phyloP scores from a whole-genome alignment of 2,113 vertebrate species.

The Montifringilla adamsi region DNA sequence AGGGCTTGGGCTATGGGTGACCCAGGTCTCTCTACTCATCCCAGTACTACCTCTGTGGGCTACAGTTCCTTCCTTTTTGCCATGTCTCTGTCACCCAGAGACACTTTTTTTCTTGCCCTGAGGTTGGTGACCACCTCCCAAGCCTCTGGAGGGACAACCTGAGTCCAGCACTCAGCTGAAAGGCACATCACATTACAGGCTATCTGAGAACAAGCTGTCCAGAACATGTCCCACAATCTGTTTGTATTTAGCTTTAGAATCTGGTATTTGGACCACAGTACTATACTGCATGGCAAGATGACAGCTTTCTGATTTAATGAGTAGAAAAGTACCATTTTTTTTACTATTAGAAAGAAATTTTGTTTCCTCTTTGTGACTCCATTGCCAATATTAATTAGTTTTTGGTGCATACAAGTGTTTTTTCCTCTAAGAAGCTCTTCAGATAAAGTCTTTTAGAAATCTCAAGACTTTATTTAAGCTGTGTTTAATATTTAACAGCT shows the following conservation, averaged over 20 bases:
- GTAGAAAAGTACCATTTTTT: background rate
- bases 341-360: background rate
- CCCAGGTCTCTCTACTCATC: background rate
- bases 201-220: slow-evolving; percentile 15
- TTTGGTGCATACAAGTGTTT: background rate
- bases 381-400: slow-evolving; percentile 8
- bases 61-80: background rate
- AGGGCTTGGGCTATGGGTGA: background rate
- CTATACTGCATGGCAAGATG: background rate
- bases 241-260: slow-evolving; percentile 6
- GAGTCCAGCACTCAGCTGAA: background rate
- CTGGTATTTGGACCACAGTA: slow-evolving; percentile 11
- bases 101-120: background rate
- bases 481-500: background rate
- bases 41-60: background rate
- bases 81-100: background rate
- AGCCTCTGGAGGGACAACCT: background rate
- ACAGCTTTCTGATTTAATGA: background rate
- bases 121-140: background rate
- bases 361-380: background rate
- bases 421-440: background rate
- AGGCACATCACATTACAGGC: background rate
- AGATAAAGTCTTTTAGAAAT: background rate
- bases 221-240: background rate
- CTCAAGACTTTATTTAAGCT: background rate